Percentiles rank a stretch among this genome's conserved stretches.
Evolutionary conservation across 2,113 vertebrate genomes (phyloP).

Genomic region (Vulpes lagopus): DNA sequence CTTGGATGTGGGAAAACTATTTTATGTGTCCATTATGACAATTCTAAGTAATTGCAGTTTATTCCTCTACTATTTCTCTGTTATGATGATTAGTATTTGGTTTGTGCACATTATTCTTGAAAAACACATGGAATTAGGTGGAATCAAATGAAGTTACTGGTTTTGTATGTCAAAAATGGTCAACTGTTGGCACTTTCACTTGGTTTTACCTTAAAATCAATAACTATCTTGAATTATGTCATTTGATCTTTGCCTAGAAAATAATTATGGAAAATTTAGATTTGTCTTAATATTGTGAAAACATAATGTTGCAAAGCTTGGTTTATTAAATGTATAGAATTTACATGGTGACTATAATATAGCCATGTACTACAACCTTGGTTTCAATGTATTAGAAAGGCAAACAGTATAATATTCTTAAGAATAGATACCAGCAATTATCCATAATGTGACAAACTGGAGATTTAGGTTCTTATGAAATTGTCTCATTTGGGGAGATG

Average conservation of each 20-base stretch:
- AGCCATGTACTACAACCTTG: background rate
- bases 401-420: conserved; percentile 22
- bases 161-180: background rate
- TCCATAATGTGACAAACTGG: background rate
- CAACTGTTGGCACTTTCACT: background rate
- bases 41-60: background rate
- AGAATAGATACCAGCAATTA: conserved; percentile 5
- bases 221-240: conserved; percentile 1
- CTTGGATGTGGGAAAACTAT: background rate
- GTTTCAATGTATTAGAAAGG: conserved; percentile 21
- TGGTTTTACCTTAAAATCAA: background rate
- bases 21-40: background rate
- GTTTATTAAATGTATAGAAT: background rate
- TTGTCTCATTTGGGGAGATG: background rate
- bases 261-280: conserved; percentile 10
- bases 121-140: background rate
- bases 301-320: background rate
- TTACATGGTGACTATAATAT: background rate
- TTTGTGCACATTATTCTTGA: background rate
- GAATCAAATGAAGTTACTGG: background rate
- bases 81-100: background rate
- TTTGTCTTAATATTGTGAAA: background rate
- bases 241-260: background rate
- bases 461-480: conserved; percentile 6
- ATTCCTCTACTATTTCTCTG: background rate